phyloP scores from a whole-genome alignment of 1,140 invertebrate species.

The Wasmannia auropunctata region DNA sequence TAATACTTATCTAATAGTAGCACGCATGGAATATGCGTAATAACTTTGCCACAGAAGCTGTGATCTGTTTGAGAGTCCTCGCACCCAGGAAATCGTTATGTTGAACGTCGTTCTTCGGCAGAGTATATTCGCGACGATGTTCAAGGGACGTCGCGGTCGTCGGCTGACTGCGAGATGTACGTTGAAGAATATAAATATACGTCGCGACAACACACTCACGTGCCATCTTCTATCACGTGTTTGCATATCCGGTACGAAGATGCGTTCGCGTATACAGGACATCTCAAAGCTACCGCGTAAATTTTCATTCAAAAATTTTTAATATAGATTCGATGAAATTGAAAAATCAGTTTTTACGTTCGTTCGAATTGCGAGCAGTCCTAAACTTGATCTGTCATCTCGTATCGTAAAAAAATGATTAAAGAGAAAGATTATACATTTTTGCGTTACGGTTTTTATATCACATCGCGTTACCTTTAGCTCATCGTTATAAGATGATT shows the following conservation, averaged over 20 bases:
- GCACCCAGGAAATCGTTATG: background rate
- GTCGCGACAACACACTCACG: slow-evolving; percentile 24
- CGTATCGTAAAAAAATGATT: background rate
- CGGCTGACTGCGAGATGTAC: background rate
- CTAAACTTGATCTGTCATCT: background rate
- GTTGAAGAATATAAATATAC: slow-evolving; percentile 57
- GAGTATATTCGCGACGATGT: slow-evolving; percentile 47
- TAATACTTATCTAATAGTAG: background rate
- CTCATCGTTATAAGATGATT: background rate
- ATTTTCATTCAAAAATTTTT: background rate
- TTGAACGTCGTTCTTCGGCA: slow-evolving; percentile 30
- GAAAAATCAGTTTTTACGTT: background rate
- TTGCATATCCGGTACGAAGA: slow-evolving; percentile 45
- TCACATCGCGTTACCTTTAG: background rate
- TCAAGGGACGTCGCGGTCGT: background rate
- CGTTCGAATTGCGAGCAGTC: background rate
- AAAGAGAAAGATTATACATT: background rate
- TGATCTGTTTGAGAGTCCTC: background rate
- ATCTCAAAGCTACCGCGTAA: background rate
- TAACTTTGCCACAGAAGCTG: background rate
- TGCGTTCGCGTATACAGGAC: background rate
- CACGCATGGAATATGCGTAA: too few species aligned
- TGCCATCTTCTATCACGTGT: slow-evolving; percentile 40
- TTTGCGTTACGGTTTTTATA: background rate
- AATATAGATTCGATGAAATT: background rate